phyloP scores from a whole-genome alignment of 2,888 invertebrate species.

The Thelaira solivaga region DNA sequence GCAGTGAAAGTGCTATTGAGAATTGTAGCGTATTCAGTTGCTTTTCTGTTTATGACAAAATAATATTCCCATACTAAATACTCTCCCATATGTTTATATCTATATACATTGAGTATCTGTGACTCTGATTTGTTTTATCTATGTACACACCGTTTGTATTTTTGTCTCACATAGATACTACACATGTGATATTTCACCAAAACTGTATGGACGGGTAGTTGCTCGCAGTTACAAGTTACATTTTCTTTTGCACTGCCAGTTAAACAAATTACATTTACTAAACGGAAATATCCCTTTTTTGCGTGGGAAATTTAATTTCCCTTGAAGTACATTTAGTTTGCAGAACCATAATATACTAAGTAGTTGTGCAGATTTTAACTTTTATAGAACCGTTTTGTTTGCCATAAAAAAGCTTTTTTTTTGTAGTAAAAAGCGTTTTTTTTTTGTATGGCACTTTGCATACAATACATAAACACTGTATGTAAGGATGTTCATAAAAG shows the following conservation, averaged over 20 bases:
- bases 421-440: no score
- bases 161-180: conserved; percentile 33
- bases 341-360: no score
- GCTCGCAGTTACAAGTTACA: neutral
- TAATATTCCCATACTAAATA: neutral
- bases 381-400: neutral
- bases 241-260: conserved; percentile 26
- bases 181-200: conserved; percentile 2
- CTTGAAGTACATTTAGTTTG: conserved; percentile 6
- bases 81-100: neutral
- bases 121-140: conserved; percentile 49
- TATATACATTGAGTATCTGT: conserved; percentile 54
- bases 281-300: conserved; percentile 43
- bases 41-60: conserved; percentile 39
- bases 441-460: no score
- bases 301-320: conserved; percentile 45
- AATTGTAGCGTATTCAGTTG: neutral
- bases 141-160: neutral
- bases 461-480: no score
- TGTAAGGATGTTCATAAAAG: no score
- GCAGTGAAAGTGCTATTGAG: conserved; percentile 44
- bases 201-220: neutral
- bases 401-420: conserved; percentile 31
- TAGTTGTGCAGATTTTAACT: no score
- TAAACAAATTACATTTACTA: neutral